These are phyloP conservation scores for Cheilosia vulpina DNA, from an alignment of 2,888 invertebrate genomes.

Conservation along the genomic window DNA sequence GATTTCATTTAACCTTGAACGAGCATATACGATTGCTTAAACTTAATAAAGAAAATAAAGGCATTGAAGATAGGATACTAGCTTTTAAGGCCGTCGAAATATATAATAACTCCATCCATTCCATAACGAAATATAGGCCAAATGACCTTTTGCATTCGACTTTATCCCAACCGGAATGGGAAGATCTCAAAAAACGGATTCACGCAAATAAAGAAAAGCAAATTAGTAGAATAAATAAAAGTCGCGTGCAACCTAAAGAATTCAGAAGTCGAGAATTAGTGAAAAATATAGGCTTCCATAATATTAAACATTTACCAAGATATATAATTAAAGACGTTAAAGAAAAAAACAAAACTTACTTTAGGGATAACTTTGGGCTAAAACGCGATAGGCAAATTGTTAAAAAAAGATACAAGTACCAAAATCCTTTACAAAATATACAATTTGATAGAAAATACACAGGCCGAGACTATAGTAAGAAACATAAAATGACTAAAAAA, in stretches of 20 bases:
- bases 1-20: constrained; percentile 45
- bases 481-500: neutral
- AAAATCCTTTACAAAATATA: constrained; percentile 8
- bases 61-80: constrained; percentile 1
- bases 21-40: constrained; percentile 26
- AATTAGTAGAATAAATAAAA: neutral
- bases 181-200: neutral
- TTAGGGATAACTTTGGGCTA: constrained; percentile 49
- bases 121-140: no score
- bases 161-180: neutral
- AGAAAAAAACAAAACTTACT: constrained; percentile 32
- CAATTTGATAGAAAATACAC: constrained; percentile 6
- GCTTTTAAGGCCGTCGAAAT: no score
- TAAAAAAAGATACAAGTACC: constrained; percentile 9
- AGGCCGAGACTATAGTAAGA: neutral
- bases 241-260: neutral
- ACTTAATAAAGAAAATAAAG: constrained; percentile 21
- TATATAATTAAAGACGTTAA: constrained; percentile 1
- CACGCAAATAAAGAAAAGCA: neutral
- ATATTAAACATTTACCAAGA: no score
- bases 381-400: constrained; percentile 58
- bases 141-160: no score
- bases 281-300: constrained; percentile 67
- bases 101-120: no score
- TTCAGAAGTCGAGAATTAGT: constrained; percentile 41